Evolutionary conservation across 2,113 vertebrate species (phyloP).

Genomic region (zebrafish (Danio rerio)): DNA sequence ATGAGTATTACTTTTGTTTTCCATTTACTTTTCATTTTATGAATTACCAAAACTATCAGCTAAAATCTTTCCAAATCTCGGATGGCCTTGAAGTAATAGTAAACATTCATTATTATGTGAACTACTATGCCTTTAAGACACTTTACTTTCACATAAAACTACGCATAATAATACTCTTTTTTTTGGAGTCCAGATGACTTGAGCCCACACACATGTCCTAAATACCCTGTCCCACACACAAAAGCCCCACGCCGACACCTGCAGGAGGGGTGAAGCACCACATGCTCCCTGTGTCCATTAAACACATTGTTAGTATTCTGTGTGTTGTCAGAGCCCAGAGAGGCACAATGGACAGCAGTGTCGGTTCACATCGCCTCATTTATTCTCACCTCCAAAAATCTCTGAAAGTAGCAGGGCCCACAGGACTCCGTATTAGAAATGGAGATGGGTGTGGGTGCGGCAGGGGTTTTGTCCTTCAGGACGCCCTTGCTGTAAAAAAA

Average conservation of each 20-base stretch:
- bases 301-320: constrained; percentile 67
- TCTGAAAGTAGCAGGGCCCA: constrained; percentile 14
- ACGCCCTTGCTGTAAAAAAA: background rate
- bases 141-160: background rate
- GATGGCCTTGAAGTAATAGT: no score
- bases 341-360: constrained; percentile 64
- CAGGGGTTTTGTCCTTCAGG: constrained; percentile 4
- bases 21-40: no score
- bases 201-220: constrained; percentile 3
- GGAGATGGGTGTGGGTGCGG: background rate
- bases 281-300: constrained; percentile 61
- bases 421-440: constrained; percentile 23
- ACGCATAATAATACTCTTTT: background rate
- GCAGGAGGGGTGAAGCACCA: constrained; percentile 46
- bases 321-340: constrained; percentile 64
- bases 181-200: constrained; percentile 30
- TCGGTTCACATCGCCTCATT: constrained; percentile 49
- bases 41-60: no score
- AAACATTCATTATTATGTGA: no score
- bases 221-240: background rate
- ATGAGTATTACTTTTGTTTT: no score
- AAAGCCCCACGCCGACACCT: constrained; percentile 32
- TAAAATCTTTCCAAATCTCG: no score
- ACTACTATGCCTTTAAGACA: no score
- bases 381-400: constrained; percentile 51